These are phyloP conservation scores for Uropsilus gracilis DNA, from an alignment of 2,113 vertebrate species.

Conservation along the genomic window DNA sequence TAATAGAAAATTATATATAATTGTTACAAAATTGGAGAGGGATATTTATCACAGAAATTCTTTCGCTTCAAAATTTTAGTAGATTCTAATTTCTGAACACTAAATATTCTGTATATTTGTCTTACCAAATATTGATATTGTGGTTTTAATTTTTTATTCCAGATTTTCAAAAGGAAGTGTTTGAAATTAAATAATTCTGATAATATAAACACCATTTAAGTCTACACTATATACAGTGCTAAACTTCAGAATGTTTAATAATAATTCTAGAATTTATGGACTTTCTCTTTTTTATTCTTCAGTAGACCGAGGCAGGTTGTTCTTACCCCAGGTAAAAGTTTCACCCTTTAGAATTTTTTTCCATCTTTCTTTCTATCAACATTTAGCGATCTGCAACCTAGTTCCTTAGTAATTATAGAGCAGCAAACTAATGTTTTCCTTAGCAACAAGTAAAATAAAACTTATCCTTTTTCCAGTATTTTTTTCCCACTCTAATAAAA, in stretches of 20 bases:
- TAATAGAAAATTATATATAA: background rate
- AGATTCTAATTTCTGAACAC: background rate
- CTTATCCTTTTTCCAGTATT: background rate
- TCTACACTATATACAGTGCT: background rate
- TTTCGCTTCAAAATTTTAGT: background rate
- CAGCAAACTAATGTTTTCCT: background rate
- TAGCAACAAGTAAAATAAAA: slow-evolving; percentile 15
- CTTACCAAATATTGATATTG: background rate
- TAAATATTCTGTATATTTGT: background rate
- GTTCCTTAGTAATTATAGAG: background rate
- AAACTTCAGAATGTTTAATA: background rate
- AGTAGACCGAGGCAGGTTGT: background rate
- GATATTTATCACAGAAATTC: background rate
- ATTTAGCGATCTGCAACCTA: background rate
- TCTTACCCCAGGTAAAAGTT: background rate
- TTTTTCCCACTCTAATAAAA: background rate
- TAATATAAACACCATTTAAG: background rate
- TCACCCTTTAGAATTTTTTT: background rate
- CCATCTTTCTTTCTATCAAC: background rate
- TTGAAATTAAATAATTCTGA: background rate
- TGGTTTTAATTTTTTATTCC: background rate
- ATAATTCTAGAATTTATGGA: background rate
- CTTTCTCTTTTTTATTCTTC: background rate
- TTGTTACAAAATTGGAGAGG: background rate
- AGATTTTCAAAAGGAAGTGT: background rate